A percentile compares a stretch with the other conserved stretches of the same genome.
Conservation (phyloP, 2,888 invertebrate species). For the Allygus modestus region DNA sequence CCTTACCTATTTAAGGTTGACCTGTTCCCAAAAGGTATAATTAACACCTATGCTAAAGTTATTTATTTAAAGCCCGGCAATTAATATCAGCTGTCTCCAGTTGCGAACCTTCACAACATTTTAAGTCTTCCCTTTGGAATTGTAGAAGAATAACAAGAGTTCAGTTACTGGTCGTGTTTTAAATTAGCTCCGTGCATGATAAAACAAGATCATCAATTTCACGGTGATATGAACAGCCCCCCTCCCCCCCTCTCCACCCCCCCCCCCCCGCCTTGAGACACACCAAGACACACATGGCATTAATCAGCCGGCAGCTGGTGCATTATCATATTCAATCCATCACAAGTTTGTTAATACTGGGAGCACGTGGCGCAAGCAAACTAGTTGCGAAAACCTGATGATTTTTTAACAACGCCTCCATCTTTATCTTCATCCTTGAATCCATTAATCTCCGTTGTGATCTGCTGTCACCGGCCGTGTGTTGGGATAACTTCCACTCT, state of each 20-base stretch:
- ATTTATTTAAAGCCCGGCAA: too few relatives aligned
- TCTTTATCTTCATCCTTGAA: slow-evolving; percentile 34
- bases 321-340: slow-evolving; percentile 63
- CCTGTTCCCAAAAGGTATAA: too few relatives aligned
- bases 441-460: slow-evolving; percentile 57
- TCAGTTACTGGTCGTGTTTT: background rate
- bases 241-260: background rate
- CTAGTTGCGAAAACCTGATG: slow-evolving; percentile 61
- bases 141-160: too few relatives aligned
- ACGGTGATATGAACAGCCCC: background rate
- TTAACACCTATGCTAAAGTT: too few relatives aligned
- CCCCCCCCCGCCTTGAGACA: background rate
- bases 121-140: too few relatives aligned
- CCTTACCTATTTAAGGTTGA: too few relatives aligned
- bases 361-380: slow-evolving; percentile 52
- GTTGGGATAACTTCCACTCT: background rate
- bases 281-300: background rate
- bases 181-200: background rate
- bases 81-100: too few relatives aligned
- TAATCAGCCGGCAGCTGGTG: slow-evolving; percentile 50
- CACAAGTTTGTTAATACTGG: slow-evolving; percentile 63
- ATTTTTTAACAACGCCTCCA: slow-evolving; percentile 55
- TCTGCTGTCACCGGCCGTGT: background rate
- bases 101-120: too few relatives aligned
- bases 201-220: slow-evolving; percentile 26